Conservation (phyloP, 2,113 vertebrate genomes). For the Neofelis nebulosa region DNA sequence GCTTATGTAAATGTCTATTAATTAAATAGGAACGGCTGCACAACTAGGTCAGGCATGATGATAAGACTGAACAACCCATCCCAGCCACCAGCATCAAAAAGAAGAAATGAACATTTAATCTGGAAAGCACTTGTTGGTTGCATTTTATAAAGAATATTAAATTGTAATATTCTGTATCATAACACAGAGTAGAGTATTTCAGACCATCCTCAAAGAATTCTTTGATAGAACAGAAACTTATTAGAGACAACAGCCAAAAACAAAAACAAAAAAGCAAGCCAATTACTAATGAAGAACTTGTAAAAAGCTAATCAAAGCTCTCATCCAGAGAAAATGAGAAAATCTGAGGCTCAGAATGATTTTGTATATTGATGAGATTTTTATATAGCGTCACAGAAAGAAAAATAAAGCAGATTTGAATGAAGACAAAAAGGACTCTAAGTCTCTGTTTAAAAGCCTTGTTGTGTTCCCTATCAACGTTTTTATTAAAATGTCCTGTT, state of each 20-base stretch:
- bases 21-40: slow-evolving; percentile 69
- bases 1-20: slow-evolving; percentile 75
- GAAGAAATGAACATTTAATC: slow-evolving; percentile 47
- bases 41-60: slow-evolving; percentile 73
- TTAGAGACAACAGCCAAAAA: slow-evolving; percentile 68
- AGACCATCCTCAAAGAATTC: slow-evolving; percentile 63
- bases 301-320: slow-evolving; percentile 80
- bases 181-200: slow-evolving; percentile 33
- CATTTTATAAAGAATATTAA: slow-evolving; percentile 47
- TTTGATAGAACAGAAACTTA: slow-evolving; percentile 68
- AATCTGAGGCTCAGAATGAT: slow-evolving; percentile 63
- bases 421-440: slow-evolving; percentile 23
- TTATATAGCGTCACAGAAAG: slow-evolving; percentile 67
- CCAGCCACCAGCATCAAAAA: slow-evolving; percentile 30
- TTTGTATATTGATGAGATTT: slow-evolving; percentile 78
- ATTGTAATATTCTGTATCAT: slow-evolving; percentile 27
- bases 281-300: slow-evolving; percentile 77
- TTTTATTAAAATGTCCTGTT: slow-evolving; percentile 55
- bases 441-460: slow-evolving; percentile 43
- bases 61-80: slow-evolving; percentile 4
- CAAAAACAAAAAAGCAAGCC: slow-evolving; percentile 60
- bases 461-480: slow-evolving; percentile 38
- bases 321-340: slow-evolving; percentile 80
- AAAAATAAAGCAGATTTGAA: slow-evolving; percentile 66
- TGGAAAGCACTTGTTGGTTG: slow-evolving; percentile 67